Evolutionary conservation across 2,113 vertebrate genomes (phyloP), one percentile per base, ranked within the genome.

Genomic region (Prionailurus viverrinus): DNA sequence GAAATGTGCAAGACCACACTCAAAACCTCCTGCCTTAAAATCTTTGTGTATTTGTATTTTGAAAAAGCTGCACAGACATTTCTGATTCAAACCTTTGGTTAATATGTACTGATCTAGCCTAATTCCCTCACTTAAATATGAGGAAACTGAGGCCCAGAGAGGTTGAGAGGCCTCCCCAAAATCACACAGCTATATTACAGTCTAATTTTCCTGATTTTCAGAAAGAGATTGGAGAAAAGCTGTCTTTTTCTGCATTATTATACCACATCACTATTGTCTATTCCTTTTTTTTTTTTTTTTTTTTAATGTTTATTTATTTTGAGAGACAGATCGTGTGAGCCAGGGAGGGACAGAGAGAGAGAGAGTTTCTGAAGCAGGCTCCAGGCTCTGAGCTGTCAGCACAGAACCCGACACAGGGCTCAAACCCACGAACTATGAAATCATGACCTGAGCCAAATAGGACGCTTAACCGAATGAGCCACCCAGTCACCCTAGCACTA

Each of bases 91-190:
- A 65, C 16, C 1, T 41, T 53, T 48, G 45, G n/a, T 74, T 69
- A 61, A n/a, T 14, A 41, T 36, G 8, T 41, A 94, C 45, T 15
- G 13, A 94, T 31, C 45, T 88, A 61, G n/a, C 41, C 31, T 73
- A 68, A 93, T 85, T 89, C 41, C 33, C 41, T 91, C 51, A 79
- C 29, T 89, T 61, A 55, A 14, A 48, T 15, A 41, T n/a, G n/a
- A 85, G 89, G 63, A 88, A 94, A 93, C 19, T 31, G 63, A 91
- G 65, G 45, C 53, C n/a, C 79, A 92, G 73, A 82, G 63, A 81
- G 29, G 71, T 25, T 23, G 61, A 90, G 74, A 80, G 25, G 29
- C 21, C 85, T 55, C 90, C 14, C 7, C 0, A 0, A 91, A 94
- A 61, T 65, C 53, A 84, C 61, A 55, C 3, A 88, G 51, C 41